Percentiles rank a stretch among this genome's conserved stretches.
Evolutionary conservation across 2,113 vertebrate genomes (phyloP).

Genomic region (Alethe diademata): DNA sequence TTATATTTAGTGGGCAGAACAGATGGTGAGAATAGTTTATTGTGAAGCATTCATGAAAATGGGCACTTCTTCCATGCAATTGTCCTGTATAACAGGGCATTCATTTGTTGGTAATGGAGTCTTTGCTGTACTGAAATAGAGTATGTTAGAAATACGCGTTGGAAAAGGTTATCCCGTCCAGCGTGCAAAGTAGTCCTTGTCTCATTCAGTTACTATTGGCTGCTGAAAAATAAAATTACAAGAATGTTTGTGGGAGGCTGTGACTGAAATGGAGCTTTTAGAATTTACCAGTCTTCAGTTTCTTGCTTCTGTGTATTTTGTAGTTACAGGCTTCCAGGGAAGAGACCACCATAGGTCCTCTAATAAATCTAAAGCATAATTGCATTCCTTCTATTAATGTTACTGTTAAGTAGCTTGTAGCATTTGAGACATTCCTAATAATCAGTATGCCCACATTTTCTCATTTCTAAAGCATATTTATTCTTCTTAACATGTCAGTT

Average conservation of each 20-base stretch:
- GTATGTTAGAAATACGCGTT: background rate
- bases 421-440: background rate
- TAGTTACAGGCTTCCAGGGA: background rate
- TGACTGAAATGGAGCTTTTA: background rate
- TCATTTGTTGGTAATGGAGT: constrained; percentile 3
- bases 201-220: background rate
- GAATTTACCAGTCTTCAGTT: background rate
- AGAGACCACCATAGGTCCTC: background rate
- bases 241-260: background rate
- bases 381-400: background rate
- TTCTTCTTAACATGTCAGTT: background rate
- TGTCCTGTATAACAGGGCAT: constrained; percentile 12
- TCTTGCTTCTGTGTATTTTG: background rate
- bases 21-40: constrained; percentile 37
- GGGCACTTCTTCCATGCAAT: constrained; percentile 3
- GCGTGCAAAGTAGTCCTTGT: background rate
- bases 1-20: constrained; percentile 9
- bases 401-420: background rate
- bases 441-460: background rate
- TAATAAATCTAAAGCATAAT: background rate
- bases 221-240: background rate
- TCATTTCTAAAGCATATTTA: background rate
- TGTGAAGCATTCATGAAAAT: constrained; percentile 1
- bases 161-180: background rate
- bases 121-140: constrained; percentile 9